These are phyloP conservation scores for Conops quadrifasciatus DNA, from an alignment of 2,888 invertebrate species.

Conservation along the genomic window DNA sequence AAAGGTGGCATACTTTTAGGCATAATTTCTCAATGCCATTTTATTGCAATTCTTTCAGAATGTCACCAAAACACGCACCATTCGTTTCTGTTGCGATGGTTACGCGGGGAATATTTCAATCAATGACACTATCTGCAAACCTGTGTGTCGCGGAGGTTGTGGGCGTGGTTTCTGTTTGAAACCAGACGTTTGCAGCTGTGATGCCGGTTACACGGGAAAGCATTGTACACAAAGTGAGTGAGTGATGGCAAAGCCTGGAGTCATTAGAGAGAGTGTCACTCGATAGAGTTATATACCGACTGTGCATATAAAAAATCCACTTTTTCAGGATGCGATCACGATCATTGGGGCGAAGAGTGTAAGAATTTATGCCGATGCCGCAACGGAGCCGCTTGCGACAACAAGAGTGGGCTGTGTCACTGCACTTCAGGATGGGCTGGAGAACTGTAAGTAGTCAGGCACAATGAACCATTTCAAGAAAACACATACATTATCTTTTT, in stretches of 20 bases:
- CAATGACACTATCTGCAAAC: conserved; percentile 63
- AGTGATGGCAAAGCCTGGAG: not conserved
- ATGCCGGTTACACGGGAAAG: conserved; percentile 66
- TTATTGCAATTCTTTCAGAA: conserved; percentile 66
- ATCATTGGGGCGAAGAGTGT: conserved; percentile 81
- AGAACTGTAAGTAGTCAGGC: conserved; percentile 69
- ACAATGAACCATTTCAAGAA: not conserved
- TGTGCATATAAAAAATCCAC: not conserved
- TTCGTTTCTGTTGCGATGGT: conserved; percentile 80
- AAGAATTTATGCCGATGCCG: conserved; percentile 72
- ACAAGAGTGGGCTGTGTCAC: conserved; percentile 71
- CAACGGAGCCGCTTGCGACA: conserved; percentile 72
- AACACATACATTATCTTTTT: not conserved
- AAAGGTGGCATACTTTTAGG: conserved; percentile 35
- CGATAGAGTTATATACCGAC: not conserved
- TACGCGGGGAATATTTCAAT: conserved; percentile 69
- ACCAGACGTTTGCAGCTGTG: conserved; percentile 72
- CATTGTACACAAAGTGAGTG: conserved; percentile 62
- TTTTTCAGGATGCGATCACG: conserved; percentile 72
- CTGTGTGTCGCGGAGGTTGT: conserved; percentile 63
- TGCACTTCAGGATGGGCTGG: conserved; percentile 77
- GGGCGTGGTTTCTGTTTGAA: conserved; percentile 68
- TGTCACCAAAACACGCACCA: conserved; percentile 72
- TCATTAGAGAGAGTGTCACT: not conserved
- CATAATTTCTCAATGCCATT: not conserved